Percentiles rank a stretch among this genome's conserved stretches.
Conservation (phyloP, 2,888 invertebrate species). For the Coronaproctus castanopsis region DNA sequence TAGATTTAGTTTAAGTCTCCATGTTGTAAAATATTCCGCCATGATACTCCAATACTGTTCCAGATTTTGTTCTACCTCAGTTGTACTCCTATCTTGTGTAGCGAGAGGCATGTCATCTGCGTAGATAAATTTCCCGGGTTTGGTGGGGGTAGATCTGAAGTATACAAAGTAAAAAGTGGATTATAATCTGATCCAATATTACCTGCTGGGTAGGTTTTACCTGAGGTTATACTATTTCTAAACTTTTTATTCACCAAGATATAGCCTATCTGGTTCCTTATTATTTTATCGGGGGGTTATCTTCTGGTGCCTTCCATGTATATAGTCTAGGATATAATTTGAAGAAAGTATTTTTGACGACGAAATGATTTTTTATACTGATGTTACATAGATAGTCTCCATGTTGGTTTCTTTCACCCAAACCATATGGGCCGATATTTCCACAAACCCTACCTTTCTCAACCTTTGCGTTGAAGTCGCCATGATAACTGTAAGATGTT, state of each 20-base stretch:
- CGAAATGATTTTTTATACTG: background rate
- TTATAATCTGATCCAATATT: background rate
- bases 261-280: too few species aligned
- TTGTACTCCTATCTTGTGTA: too few species aligned
- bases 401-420: background rate
- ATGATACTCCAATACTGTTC: too few species aligned
- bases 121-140: too few species aligned
- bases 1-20: too few species aligned
- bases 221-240: background rate
- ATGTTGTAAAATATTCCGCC: too few species aligned
- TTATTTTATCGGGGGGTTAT: too few species aligned
- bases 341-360: background rate
- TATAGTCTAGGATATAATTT: background rate
- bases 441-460: background rate
- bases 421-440: background rate
- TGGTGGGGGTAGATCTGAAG: too few species aligned
- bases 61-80: too few species aligned
- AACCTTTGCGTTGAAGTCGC: too few species aligned
- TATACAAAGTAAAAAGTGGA: background rate
- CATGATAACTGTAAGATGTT: background rate
- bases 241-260: background rate
- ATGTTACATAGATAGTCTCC: background rate
- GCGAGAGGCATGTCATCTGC: too few species aligned
- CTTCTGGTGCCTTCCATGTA: background rate
- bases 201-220: background rate